Base-by-base conservation (phyloP, 2,888 invertebrate species). In the Nomada fucata region DNA sequence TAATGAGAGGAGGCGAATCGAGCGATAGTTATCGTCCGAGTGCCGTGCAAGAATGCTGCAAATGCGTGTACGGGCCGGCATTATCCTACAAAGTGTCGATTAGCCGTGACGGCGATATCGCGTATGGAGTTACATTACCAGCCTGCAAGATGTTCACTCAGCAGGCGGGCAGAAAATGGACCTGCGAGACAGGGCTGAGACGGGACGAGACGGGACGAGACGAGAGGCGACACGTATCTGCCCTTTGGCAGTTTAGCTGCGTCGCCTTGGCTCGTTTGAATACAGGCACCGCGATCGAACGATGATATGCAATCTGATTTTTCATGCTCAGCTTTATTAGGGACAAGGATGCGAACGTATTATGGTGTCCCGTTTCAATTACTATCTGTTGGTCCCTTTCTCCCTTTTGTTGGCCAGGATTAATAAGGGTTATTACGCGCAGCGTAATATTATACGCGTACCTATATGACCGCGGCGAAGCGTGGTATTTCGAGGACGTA, bases 1-100 rank as follows among this genome's bases (percentile, higher is more conserved):
- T 67, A 79, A 79, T 63, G 72, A 72, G 79, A 50, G 42, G 75
- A 65, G 74, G 59, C 63, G 74, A 84, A 76, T 74, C 81, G 60
- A 20, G 74, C 23, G 82, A 86, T 85, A 76, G 76, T 76, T 65
- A 84, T 87, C 82, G 76, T 82, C 53, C 61, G 53, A 61, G 68
- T 47, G 70, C 75, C 47, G 67, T 69, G 63, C 50, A 69, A 70
- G 79, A 75, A 75, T 57, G 72, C 75, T 61, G 78, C 75, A 47
- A 67, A 74, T 23, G 68, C 72, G 72, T 63, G 75, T 82, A 75
- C 74, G 57, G 63, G 29, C 65, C 23, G 75, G 64, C 76, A 88
- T 88, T 88, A 88, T 86, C 85, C 76, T 85, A 83, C 88, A 88
- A 89, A 89, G 86, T 83, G 88, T 88, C 89, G 84, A 88, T 89